Evolutionary conservation across 2,888 invertebrate species (phyloP).

Genomic region (Caenorhabditis sp.): DNA sequence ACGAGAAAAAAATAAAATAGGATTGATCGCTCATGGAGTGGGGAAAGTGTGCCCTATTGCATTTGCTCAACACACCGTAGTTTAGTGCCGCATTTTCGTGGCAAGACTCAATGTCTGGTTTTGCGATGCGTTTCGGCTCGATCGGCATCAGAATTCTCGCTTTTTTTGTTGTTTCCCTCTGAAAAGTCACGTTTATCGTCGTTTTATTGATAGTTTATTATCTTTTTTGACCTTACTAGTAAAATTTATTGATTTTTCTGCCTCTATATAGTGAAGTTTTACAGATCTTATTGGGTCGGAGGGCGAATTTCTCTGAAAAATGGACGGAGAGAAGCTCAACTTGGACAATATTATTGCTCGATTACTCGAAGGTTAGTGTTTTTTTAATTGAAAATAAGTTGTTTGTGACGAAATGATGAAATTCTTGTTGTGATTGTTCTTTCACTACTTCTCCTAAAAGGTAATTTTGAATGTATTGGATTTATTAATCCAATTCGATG

Average conservation of each 20-base stretch:
- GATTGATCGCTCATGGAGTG: background rate
- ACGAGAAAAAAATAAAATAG: background rate
- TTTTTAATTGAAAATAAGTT: too few relatives aligned
- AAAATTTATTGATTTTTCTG: background rate
- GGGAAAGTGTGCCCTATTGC: conserved; percentile 2
- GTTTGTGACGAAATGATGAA: too few relatives aligned
- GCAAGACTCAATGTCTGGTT: conserved; percentile 10
- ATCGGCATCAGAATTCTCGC: conserved; percentile 2
- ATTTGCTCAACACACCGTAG: conserved; percentile 18
- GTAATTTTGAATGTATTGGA: too few relatives aligned
- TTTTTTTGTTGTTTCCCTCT: conserved; percentile 1
- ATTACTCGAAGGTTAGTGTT: conserved; percentile 63
- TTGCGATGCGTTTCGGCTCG: conserved; percentile 11
- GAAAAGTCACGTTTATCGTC: conserved; percentile 6
- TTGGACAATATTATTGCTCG: conserved; percentile 71
- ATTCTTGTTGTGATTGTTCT: too few relatives aligned
- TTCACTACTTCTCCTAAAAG: too few relatives aligned
- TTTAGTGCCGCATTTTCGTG: conserved; percentile 5
- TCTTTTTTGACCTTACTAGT: background rate
- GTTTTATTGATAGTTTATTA: background rate
- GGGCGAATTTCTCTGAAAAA: conserved; percentile 24
- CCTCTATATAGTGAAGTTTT: conserved; percentile 6
- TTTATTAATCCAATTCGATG: too few relatives aligned
- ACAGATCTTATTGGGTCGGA: conserved; percentile 41
- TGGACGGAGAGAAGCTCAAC: conserved; percentile 70